These are phyloP conservation scores for Rhagonycha fulva DNA, from an alignment of 2,888 invertebrate species.

Conservation along the genomic window DNA sequence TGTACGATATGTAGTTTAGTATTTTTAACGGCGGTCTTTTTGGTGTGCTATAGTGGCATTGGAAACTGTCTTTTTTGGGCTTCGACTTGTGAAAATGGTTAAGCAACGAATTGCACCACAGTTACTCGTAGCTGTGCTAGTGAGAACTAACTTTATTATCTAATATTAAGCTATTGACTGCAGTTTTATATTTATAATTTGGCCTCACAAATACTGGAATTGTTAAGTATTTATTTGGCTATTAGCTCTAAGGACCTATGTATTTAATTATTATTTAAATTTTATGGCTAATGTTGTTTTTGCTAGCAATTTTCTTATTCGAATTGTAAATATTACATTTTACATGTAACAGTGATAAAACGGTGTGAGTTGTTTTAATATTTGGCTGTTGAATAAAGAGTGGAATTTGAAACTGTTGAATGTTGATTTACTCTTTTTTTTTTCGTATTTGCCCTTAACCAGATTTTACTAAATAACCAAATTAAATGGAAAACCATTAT, in stretches of 20 bases:
- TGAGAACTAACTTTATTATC: neutral
- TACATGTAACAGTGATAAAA: neutral
- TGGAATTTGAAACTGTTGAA: neutral
- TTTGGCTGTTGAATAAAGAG: neutral
- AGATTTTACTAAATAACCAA: no score
- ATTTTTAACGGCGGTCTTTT: conserved; percentile 89
- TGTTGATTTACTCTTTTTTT: neutral
- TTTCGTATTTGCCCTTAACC: no score
- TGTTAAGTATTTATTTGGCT: neutral
- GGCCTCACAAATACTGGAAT: neutral
- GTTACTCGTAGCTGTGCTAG: neutral
- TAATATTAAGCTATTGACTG: neutral
- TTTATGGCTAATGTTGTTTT: neutral
- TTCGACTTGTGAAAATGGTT: conserved; percentile 70
- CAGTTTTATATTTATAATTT: neutral
- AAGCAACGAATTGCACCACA: neutral
- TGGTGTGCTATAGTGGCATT: conserved; percentile 95
- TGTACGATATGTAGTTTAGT: conserved; percentile 97
- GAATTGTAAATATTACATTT: neutral
- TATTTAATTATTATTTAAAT: neutral
- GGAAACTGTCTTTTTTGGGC: conserved; percentile 95
- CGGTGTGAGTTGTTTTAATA: neutral
- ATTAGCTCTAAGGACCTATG: neutral
- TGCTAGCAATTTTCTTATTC: neutral
- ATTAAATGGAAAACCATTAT: neutral